Percentiles rank a stretch among this genome's conserved stretches.
phyloP scores from a whole-genome alignment of 2,113 vertebrate species.

The Psephotus haematonotus region DNA sequence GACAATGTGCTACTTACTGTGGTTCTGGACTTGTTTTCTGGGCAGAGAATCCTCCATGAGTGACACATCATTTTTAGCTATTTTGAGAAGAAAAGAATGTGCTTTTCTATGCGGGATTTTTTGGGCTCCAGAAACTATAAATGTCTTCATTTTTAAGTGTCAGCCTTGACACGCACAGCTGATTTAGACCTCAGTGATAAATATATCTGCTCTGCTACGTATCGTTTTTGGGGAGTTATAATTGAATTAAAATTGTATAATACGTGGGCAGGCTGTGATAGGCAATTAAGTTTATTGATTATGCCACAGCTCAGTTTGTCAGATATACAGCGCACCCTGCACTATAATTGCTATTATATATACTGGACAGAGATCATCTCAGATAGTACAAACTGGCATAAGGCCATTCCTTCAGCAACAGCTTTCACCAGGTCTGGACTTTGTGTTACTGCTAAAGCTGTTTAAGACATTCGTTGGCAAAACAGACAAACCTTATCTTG shows the following conservation, averaged over 20 bases:
- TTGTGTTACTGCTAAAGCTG: not conserved
- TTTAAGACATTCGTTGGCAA: not conserved
- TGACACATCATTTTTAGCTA: conserved; percentile 34
- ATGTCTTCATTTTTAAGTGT: conserved; percentile 63
- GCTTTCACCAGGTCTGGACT: not conserved
- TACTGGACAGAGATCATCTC: conserved; percentile 2
- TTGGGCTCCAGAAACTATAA: conserved; percentile 54
- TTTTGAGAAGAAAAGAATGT: conserved; percentile 36
- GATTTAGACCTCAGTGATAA: conserved; percentile 65
- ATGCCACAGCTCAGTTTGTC: conserved; percentile 52
- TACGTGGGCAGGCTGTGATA: conserved; percentile 60
- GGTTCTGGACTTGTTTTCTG: conserved; percentile 19
- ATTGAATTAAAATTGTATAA: conserved; percentile 69
- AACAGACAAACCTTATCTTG: not conserved
- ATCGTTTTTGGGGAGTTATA: conserved; percentile 52
- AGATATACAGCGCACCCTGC: not conserved
- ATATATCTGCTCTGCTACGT: conserved; percentile 36
- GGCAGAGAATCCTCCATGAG: not conserved
- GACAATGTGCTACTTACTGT: not conserved
- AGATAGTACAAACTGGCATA: conserved; percentile 12
- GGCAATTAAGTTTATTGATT: conserved; percentile 72
- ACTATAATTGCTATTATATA: conserved; percentile 29
- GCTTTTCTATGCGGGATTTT: conserved; percentile 41
- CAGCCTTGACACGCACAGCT: conserved; percentile 47
- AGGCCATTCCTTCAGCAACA: not conserved